Conservation (phyloP, 2,888 invertebrate species). For the Drosophila paramelanica region DNA sequence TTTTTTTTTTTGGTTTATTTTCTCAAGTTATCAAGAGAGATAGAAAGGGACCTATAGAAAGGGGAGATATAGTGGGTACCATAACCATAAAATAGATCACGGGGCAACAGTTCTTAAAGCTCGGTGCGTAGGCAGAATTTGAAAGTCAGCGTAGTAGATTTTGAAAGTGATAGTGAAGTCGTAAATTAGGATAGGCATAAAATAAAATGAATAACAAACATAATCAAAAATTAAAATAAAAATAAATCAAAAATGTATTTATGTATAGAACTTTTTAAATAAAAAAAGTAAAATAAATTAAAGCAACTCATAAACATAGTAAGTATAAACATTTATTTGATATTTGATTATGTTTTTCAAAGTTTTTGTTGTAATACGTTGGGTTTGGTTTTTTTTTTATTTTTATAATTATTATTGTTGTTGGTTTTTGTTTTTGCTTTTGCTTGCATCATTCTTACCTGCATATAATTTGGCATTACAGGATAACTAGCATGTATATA, state of each 20-base stretch:
- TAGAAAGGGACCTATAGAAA: constrained; percentile 14
- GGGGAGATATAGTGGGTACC: constrained; percentile 27
- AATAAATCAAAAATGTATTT: constrained; percentile 10
- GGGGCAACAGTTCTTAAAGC: constrained; percentile 26
- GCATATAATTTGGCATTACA: constrained; percentile 85
- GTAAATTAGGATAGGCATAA: constrained; percentile 25
- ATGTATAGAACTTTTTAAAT: background rate
- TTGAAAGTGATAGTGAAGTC: constrained; percentile 50
- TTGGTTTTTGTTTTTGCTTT: constrained; percentile 31
- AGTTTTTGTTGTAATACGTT: constrained; percentile 43
- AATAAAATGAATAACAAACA: constrained; percentile 15
- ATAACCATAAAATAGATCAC: constrained; percentile 31
- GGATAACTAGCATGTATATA: constrained; percentile 86
- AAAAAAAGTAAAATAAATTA: constrained; percentile 47
- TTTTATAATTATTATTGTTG: constrained; percentile 15
- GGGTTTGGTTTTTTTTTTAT: constrained; percentile 18
- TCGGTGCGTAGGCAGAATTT: constrained; percentile 24
- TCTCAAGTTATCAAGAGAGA: constrained; percentile 2
- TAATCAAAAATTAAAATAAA: constrained; percentile 30
- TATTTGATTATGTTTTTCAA: constrained; percentile 55
- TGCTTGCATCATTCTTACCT: constrained; percentile 83
- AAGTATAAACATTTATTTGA: constrained; percentile 59
- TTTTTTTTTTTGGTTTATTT: background rate
- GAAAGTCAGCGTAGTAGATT: constrained; percentile 28
- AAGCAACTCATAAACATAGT: constrained; percentile 58